Base-by-base conservation (phyloP, 2,113 vertebrate species). In the Anolis sagrei region DNA sequence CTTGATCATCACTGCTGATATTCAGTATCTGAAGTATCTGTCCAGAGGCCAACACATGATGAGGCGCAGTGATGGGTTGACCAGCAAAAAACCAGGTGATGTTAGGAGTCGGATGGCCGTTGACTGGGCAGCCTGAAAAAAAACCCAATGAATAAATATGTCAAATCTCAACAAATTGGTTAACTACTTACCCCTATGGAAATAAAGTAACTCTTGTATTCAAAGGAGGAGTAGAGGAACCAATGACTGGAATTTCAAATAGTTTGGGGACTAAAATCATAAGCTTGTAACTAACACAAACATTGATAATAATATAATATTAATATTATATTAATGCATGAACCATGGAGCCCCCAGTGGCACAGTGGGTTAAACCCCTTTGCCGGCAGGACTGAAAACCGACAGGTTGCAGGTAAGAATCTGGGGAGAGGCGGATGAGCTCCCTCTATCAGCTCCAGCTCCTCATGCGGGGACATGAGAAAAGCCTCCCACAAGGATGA, bases 11-110 rank as follows among this genome's bases (percentile, higher is more conserved):
- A 36, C 90, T 89, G 66, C 90, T 97, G 58, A 97, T 72, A 1
- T 96, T 96, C 32, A 90, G n/a, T 79, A 97, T 89, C 27, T 93
- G 95, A 86, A 97, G 96, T 87, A 97, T 92, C 36, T 39, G 95
- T 27, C 95, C 96, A 1, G 89, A 92, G 88, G 94, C 96, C 74
- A 97, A 86, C 19, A 96, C 89, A 0, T 23, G 92, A 90, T 97
- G 88, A 0, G 0, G 88, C 61, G 93, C 70, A 51, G 66, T 87
- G 73, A 97, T 80, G 66, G 95, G 93, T 68, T 95, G 78, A 0
- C 93, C 95, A 44, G 89, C 90, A 32, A 94, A 94, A 91, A 97
- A 87, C 97, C 97, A 97, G 32, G 95, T 96, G 91, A 97, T 96
- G 11, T 95, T 95, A 0, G 97, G 97, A 10, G 84, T 87, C 76